These are phyloP conservation scores for Botrylloides violaceus DNA, from an alignment of 23 tunicate species.

Conservation along the genomic window DNA sequence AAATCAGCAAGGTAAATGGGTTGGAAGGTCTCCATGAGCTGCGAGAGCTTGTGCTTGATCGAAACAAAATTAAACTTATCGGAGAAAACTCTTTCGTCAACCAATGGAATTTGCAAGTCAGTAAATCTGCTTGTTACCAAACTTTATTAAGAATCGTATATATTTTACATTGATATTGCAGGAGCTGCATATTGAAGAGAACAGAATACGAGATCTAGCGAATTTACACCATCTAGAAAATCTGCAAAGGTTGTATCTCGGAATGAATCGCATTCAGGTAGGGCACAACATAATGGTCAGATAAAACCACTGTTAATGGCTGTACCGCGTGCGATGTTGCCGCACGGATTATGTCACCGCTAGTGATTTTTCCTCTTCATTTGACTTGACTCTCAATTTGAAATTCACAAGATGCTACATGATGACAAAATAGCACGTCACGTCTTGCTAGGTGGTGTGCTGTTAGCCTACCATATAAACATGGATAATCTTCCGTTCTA, in stretches of 20 bases:
- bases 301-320: too few relatives aligned
- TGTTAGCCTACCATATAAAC: too few relatives aligned
- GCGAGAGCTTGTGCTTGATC: conserved; percentile 83
- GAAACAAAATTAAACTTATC: conserved; percentile 71
- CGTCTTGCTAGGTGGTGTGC: too few relatives aligned
- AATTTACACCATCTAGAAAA: conserved; percentile 88
- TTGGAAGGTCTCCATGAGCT: conserved; percentile 81
- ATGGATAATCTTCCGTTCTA: too few relatives aligned
- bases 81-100: conserved; percentile 72
- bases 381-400: too few relatives aligned
- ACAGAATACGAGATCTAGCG: conserved; percentile 72
- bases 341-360: too few relatives aligned
- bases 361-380: too few relatives aligned
- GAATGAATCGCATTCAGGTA: conserved; percentile 92
- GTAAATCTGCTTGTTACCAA: background rate
- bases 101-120: conserved; percentile 61
- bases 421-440: too few relatives aligned
- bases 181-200: conserved; percentile 95
- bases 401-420: too few relatives aligned
- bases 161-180: background rate
- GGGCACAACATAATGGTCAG: too few relatives aligned
- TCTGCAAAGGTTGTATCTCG: conserved; percentile 81
- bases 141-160: background rate
- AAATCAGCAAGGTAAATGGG: conserved; percentile 89
- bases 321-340: too few relatives aligned